These are phyloP conservation scores for Hippocampus guttulatus DNA, from an alignment of 2,113 vertebrate species.

Conservation along the genomic window DNA sequence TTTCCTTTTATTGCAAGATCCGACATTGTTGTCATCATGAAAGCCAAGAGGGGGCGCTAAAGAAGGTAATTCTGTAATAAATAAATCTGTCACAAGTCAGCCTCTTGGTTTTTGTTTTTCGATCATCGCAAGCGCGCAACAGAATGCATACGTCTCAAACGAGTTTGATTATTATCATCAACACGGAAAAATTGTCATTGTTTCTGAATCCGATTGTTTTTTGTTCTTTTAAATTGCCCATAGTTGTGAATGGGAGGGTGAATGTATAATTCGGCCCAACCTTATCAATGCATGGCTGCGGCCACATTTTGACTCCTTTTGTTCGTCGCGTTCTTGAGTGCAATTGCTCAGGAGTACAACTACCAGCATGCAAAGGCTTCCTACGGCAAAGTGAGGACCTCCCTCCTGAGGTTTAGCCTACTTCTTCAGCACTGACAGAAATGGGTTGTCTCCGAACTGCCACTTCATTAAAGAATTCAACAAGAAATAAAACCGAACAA, in stretches of 20 bases:
- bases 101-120: conserved; percentile 30
- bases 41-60: conserved; percentile 76
- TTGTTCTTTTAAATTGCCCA: not conserved
- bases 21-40: conserved; percentile 76
- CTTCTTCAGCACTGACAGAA: conserved; percentile 75
- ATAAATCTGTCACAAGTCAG: conserved; percentile 77
- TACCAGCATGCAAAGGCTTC: conserved; percentile 67
- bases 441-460: conserved; percentile 75
- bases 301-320: conserved; percentile 67
- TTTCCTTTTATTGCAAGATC: conserved; percentile 75
- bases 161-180: not conserved
- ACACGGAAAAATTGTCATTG: not conserved
- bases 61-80: conserved; percentile 83
- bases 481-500: conserved; percentile 70
- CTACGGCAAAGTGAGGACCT: conserved; percentile 62
- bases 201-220: not conserved
- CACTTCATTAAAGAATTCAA: conserved; percentile 72
- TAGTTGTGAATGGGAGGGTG: too few relatives aligned
- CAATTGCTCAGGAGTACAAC: conserved; percentile 68
- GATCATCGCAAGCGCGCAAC: not conserved
- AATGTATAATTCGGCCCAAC: conserved; percentile 14
- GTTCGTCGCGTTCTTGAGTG: conserved; percentile 69
- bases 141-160: not conserved
- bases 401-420: conserved; percentile 72
- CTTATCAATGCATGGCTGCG: conserved; percentile 66